Base-by-base conservation (phyloP, 2,888 invertebrate species). In the Drosophila acutilabella region DNA sequence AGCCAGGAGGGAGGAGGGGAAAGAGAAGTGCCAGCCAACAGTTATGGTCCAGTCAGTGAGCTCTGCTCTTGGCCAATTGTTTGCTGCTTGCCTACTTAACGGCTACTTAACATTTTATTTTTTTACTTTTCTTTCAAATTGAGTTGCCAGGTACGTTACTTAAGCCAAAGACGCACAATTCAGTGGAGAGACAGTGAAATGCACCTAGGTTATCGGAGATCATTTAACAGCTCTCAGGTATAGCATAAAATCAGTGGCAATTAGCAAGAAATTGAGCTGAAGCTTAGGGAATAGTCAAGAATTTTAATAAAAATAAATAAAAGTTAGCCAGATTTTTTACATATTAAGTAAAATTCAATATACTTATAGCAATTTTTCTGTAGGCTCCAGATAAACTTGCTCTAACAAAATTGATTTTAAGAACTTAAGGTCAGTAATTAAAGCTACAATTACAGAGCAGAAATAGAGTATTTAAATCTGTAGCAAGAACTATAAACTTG, bases 1-100 rank as follows among this genome's bases (percentile, higher is more conserved):
- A 33, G 10, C 33, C 33, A 10, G 11, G 11, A 33, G 33, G 33
- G 7, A 11, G 0, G 33, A 23, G 5, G 23, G 23, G 5, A 23
- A 6, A 6, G 23, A 6, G 1, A 23, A 8, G 7, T 16, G 33
- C 11, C 23, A 59, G 64, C 59, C 53, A 56, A 68, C 64, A 62
- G 48, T 18, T 33, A 20, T n/a, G 16, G 64, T 48, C 45, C 42
- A 52, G 64, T 52, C 57, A 59, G n/a, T 16, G 16, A 23, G 50
- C 48, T 50, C 40, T 41, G 41, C 50, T 38, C 64, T 67, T 45
- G 72, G 64, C 67, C 67, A 58, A 57, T 67, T 23, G 42, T 53
- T 77, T 74, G 66, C 68, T 69, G 59, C 61, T 77, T 86, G 81
- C 66, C 81, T 80, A 75, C 81, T 88, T 88, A 73, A 66, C 57